Evolutionary conservation across 2,888 invertebrate species (phyloP).

Genomic region (Catocala fraxini): DNA sequence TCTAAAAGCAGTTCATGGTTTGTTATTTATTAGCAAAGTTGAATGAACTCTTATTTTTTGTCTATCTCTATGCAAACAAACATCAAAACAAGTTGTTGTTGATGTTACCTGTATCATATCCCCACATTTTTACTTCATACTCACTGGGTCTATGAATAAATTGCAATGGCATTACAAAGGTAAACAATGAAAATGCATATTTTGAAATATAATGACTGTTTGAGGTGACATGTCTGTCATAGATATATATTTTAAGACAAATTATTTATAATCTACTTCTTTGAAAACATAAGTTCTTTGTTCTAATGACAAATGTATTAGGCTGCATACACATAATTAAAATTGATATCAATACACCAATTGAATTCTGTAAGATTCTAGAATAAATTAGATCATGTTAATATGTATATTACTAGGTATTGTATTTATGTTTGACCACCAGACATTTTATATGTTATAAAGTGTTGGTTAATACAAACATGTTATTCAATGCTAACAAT

Average conservation of each 20-base stretch:
- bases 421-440: no score
- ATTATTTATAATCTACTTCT: no score
- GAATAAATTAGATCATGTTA: not conserved
- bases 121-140: not conserved
- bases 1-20: not conserved
- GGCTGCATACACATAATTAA: not conserved
- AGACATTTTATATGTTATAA: no score
- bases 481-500: not conserved
- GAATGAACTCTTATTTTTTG: slow-evolving; percentile 20
- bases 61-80: slow-evolving; percentile 13
- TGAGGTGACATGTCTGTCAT: not conserved
- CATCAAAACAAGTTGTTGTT: slow-evolving; percentile 12
- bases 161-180: slow-evolving; percentile 6
- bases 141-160: slow-evolving; percentile 3
- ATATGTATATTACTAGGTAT: no score
- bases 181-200: slow-evolving; percentile 42
- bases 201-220: slow-evolving; percentile 7
- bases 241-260: no score
- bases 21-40: slow-evolving; percentile 7
- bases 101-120: not conserved
- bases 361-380: not conserved
- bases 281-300: not conserved
- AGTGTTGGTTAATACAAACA: not conserved
- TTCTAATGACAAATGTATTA: not conserved
- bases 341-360: not conserved